Percentiles rank a stretch among this genome's conserved stretches.
Evolutionary conservation across 2,888 invertebrate species (phyloP).

Genomic region (Scrobipalpa costella): DNA sequence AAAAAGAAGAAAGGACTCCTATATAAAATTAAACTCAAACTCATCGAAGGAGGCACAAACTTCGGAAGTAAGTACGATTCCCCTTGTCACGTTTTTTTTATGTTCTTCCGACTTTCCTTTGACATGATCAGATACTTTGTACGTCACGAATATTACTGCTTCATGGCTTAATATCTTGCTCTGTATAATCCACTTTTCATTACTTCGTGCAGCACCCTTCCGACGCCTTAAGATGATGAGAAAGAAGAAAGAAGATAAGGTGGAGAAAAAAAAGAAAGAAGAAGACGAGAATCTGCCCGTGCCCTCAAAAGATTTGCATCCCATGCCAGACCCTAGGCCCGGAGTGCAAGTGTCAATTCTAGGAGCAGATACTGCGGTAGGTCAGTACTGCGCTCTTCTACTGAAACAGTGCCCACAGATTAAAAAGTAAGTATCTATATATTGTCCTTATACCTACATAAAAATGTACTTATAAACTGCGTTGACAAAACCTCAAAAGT

Average conservation of each 20-base stretch:
- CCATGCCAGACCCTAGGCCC: conserved; percentile 52
- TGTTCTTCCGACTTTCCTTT: too few species aligned
- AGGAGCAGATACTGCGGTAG: conserved; percentile 76
- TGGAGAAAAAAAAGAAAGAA: neutral
- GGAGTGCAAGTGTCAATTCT: conserved; percentile 73
- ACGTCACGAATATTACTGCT: too few species aligned
- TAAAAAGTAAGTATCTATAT: conserved; percentile 58
- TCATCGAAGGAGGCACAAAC: conserved; percentile 70
- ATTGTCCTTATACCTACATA: too few species aligned
- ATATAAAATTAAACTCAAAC: conserved; percentile 63
- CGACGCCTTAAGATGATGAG: neutral
- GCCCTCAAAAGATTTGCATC: conserved; percentile 43
- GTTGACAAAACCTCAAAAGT: too few species aligned
- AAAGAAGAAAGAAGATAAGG: neutral
- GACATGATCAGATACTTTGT: too few species aligned
- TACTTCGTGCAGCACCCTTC: conserved; percentile 12
- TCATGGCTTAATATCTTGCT: too few species aligned
- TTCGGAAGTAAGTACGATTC: conserved; percentile 64
- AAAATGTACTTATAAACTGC: too few species aligned
- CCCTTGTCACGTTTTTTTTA: too few species aligned
- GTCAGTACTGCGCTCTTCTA: conserved; percentile 72
- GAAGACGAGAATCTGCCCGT: conserved; percentile 42
- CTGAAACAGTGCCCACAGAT: conserved; percentile 79
- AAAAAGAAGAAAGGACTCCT: conserved; percentile 59
- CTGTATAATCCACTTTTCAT: too few species aligned